These are phyloP conservation scores for Lumbricus terrestris DNA, from an alignment of 2,888 invertebrate genomes.

Conservation along the genomic window DNA sequence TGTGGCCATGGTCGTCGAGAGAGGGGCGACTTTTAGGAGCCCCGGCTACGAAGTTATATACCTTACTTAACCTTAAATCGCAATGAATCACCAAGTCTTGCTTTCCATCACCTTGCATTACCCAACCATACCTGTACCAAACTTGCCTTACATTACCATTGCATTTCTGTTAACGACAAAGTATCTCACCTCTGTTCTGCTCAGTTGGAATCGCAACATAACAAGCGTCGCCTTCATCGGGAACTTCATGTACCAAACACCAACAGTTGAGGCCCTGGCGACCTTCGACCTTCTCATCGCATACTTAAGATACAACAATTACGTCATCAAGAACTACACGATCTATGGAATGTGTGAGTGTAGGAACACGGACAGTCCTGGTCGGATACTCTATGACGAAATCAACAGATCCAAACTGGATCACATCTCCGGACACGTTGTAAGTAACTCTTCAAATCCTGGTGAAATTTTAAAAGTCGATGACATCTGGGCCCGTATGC, in stretches of 20 bases:
- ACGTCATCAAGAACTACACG: neutral
- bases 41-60: too few relatives aligned
- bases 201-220: constrained; percentile 6
- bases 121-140: neutral
- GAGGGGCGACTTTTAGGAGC: too few relatives aligned
- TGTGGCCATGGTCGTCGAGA: too few relatives aligned
- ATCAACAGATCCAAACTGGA: neutral
- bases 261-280: neutral
- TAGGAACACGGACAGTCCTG: neutral
- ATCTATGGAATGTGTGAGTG: neutral
- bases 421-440: neutral
- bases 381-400: neutral
- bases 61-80: neutral
- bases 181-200: too few relatives aligned
- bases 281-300: neutral
- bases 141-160: neutral
- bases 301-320: neutral
- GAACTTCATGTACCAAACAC: neutral
- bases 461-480: too few relatives aligned
- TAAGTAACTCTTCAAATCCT: neutral
- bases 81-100: neutral
- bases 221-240: neutral
- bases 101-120: neutral
- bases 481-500: too few relatives aligned
- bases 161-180: too few relatives aligned